Conservation (phyloP, 1,140 invertebrate genomes). For the Tetramorium simillimum region DNA sequence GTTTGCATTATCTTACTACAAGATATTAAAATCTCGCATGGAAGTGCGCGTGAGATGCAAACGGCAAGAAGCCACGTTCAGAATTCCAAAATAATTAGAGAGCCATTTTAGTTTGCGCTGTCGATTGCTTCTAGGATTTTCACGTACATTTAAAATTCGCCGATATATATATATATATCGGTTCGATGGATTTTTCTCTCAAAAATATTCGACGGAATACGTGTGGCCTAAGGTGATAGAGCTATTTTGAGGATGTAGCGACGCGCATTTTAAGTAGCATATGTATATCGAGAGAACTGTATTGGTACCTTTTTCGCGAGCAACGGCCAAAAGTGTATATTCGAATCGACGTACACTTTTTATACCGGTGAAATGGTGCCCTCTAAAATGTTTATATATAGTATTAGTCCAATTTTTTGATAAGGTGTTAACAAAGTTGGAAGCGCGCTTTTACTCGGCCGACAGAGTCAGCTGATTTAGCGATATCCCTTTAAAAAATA, state of each 20-base stretch:
- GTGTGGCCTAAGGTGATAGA: constrained; percentile 72
- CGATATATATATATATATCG: neutral
- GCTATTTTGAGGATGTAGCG: constrained; percentile 48
- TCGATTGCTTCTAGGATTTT: constrained; percentile 30
- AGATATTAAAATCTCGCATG: neutral
- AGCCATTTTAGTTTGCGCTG: neutral
- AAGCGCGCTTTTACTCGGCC: neutral
- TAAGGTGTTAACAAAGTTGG: constrained; percentile 50
- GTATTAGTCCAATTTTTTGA: constrained; percentile 69
- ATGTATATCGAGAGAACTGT: constrained; percentile 31
- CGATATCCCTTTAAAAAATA: constrained; percentile 8
- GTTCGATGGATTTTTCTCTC: constrained; percentile 7
- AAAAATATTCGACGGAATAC: constrained; percentile 53
- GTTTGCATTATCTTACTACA: neutral
- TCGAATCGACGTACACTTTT: constrained; percentile 62
- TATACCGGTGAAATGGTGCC: constrained; percentile 69
- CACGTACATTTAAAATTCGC: neutral
- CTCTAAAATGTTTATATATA: constrained; percentile 70
- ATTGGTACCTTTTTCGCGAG: constrained; percentile 40
- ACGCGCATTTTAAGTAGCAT: constrained; percentile 55
- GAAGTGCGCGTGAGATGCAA: neutral
- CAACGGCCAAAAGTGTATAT: constrained; percentile 71
- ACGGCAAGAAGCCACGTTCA: neutral
- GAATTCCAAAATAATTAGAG: constrained; percentile 15
- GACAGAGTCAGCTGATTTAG: neutral